phyloP scores from a whole-genome alignment of 1,140 invertebrate species.

The Drosophila chauvacae region DNA sequence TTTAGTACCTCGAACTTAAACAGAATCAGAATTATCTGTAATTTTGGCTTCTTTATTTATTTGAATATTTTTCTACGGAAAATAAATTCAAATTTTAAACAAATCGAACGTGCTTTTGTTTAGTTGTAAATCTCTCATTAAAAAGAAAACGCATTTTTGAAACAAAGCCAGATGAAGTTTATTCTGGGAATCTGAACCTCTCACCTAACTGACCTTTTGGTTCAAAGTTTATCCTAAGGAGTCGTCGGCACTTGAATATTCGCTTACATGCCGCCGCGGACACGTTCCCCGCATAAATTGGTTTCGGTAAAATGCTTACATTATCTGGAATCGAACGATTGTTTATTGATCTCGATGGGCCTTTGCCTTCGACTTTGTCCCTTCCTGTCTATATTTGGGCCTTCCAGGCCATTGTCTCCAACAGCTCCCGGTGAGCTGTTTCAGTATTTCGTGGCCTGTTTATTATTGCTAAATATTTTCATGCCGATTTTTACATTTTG shows the following conservation, averaged over 20 bases:
- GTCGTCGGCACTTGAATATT: constrained; percentile 43
- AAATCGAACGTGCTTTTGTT: not conserved
- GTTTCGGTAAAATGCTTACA: constrained; percentile 11
- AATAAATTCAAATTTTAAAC: not conserved
- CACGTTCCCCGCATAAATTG: constrained; percentile 35
- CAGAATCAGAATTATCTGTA: constrained; percentile 1
- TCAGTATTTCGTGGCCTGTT: constrained; percentile 56
- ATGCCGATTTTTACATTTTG: constrained; percentile 67
- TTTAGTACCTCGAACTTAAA: not conserved
- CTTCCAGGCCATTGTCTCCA: constrained; percentile 10
- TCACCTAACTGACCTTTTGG: constrained; percentile 18
- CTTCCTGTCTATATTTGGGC: not conserved
- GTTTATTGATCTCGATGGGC: constrained; percentile 65
- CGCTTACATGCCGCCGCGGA: constrained; percentile 17
- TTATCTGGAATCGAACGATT: constrained; percentile 36
- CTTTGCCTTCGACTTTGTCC: constrained; percentile 26
- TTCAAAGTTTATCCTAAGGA: constrained; percentile 13
- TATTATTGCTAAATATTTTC: constrained; percentile 75
- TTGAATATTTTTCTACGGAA: not conserved
- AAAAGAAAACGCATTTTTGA: not conserved
- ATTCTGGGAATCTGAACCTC: constrained; percentile 1
- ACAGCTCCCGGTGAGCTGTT: constrained; percentile 33
- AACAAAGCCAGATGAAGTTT: not conserved
- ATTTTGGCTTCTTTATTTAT: not conserved
- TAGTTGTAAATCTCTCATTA: constrained; percentile 13